Conservation (phyloP, 2,888 invertebrate genomes). For the Zhuqinia jingwanae region DNA sequence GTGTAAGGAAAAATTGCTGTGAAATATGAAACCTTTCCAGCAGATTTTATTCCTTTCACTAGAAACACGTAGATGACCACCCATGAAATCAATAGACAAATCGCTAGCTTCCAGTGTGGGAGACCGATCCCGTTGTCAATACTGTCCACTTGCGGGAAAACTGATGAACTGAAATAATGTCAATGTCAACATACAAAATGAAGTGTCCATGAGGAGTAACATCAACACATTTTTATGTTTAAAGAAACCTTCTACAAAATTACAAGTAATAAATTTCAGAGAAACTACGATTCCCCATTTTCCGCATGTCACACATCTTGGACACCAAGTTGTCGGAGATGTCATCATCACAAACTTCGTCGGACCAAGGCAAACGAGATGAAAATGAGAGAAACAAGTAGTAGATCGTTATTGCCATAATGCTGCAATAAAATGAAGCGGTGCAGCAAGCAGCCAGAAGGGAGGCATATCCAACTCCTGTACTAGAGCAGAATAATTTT, state of each 20-base stretch:
- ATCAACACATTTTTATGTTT: background rate
- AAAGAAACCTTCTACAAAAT: background rate
- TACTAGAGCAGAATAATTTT: no score
- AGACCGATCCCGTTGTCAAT: conserved; percentile 75
- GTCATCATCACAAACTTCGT: background rate
- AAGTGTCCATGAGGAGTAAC: background rate
- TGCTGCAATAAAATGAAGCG: conserved; percentile 88
- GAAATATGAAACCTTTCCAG: conserved; percentile 93
- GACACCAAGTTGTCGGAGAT: conserved; percentile 73
- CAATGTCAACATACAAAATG: no score
- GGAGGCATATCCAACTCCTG: conserved; percentile 80
- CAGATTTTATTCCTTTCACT: conserved; percentile 88
- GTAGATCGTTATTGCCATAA: conserved; percentile 88
- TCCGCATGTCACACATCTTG: background rate
- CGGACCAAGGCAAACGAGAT: conserved; percentile 86
- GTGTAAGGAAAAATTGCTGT: conserved; percentile 92
- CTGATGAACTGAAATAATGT: conserved; percentile 27
- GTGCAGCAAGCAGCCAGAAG: conserved; percentile 83
- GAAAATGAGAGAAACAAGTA: conserved; percentile 88
- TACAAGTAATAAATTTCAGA: conserved; percentile 59
- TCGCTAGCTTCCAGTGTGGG: conserved; percentile 87
- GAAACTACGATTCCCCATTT: conserved; percentile 29
- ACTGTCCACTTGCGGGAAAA: conserved; percentile 48
- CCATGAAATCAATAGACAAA: conserved; percentile 87
- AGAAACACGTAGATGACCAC: conserved; percentile 86